Evolutionary conservation across 2,888 invertebrate species (phyloP).

Genomic region (Synanthedon andrenaeformis): DNA sequence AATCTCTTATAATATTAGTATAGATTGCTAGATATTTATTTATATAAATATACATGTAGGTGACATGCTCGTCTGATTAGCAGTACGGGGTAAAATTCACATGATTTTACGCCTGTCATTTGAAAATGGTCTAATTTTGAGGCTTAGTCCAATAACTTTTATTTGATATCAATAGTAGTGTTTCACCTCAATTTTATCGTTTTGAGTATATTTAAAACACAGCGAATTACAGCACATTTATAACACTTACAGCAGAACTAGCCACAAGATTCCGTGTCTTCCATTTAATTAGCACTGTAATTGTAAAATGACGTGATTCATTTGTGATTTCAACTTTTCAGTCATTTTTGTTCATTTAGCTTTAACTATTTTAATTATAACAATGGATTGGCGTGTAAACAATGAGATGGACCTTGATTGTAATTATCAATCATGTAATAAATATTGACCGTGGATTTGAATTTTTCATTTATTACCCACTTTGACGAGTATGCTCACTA

Average conservation of each 20-base stretch:
- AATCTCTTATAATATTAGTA: no score
- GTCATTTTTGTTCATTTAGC: slow-evolving; percentile 48
- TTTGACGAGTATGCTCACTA: neutral
- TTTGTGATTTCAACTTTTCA: slow-evolving; percentile 50
- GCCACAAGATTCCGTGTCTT: slow-evolving; percentile 42
- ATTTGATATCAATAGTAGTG: no score
- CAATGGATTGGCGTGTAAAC: slow-evolving; percentile 54
- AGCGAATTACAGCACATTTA: neutral
- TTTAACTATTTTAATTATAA: slow-evolving; percentile 19
- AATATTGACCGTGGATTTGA: slow-evolving; percentile 43
- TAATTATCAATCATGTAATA: slow-evolving; percentile 62
- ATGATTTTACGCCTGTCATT: no score
- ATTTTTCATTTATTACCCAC: slow-evolving; percentile 17
- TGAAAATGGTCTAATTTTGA: no score
- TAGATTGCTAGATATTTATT: no score
- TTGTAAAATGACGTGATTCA: slow-evolving; percentile 22
- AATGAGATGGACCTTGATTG: slow-evolving; percentile 56
- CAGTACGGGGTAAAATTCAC: no score
- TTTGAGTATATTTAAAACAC: no score
- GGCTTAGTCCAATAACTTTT: no score
- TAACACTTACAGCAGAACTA: neutral
- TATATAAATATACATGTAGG: no score
- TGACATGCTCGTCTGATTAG: no score
- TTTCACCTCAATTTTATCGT: no score
- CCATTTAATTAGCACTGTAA: slow-evolving; percentile 50